Conservation (phyloP, 2,797 vertebrate species). For the Poeciliopsis gracilis region DNA sequence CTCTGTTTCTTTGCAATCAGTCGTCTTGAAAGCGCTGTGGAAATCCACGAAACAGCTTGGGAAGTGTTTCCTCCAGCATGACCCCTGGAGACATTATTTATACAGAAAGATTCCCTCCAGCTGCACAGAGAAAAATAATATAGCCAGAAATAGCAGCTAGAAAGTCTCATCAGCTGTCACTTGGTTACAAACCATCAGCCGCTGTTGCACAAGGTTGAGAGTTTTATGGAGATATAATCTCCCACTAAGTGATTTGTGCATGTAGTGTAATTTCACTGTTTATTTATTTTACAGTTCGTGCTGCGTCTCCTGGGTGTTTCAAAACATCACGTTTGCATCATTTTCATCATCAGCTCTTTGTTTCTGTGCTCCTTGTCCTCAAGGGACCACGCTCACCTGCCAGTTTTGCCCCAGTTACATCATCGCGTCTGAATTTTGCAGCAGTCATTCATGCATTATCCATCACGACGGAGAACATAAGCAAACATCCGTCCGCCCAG, state of each 20-base stretch:
- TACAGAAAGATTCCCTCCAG: neutral
- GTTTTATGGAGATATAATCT: neutral
- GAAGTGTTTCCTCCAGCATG: neutral
- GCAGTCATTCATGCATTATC: constrained; percentile 30
- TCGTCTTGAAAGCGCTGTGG: neutral
- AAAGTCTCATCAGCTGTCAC: constrained; percentile 16
- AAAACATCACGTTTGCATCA: constrained; percentile 1
- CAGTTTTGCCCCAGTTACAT: constrained; percentile 21
- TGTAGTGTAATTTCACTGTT: neutral
- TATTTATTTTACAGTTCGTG: neutral
- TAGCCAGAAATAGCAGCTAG: constrained; percentile 16
- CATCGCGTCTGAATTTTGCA: constrained; percentile 38
- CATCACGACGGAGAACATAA: constrained; percentile 19
- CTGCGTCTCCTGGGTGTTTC: neutral
- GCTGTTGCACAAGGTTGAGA: neutral
- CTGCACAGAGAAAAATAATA: constrained; percentile 10
- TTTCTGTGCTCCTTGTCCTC: neutral
- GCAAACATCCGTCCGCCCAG: constrained; percentile 14
- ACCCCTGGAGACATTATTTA: constrained; percentile 1
- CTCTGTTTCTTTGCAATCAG: neutral
- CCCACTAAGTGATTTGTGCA: neutral
- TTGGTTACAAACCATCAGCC: neutral
- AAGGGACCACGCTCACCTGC: constrained; percentile 29
- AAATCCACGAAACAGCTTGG: neutral
- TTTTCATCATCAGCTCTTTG: neutral